Evolutionary conservation across 2,888 invertebrate genomes (phyloP), one percentile per base, ranked within the genome.

Genomic region (Synergus umbraculus): DNA sequence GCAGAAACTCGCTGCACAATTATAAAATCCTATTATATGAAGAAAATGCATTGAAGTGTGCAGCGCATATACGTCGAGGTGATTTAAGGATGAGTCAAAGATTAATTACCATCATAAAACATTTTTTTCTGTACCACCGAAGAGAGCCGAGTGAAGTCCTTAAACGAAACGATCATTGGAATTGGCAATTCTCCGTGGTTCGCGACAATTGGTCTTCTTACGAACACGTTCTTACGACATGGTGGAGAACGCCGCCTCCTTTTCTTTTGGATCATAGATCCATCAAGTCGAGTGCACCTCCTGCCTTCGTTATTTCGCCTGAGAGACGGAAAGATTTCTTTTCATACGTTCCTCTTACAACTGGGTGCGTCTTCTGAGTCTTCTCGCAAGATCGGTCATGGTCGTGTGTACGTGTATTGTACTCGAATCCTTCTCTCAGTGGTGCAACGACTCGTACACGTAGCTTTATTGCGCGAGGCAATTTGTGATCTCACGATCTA

Each of bases 221-320:
- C 43, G 46, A 67, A 22, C 18, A 67, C 22, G 44, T 46, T 67
- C 22, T 67, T 69, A 43, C 18, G 66, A 66, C 15, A 63, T 18
- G 63, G 13, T 63, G 29, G 41, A 66, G 66, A 66, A 66, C 41
- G 43, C n/a, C 15, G 66, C 22, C 69, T 69, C 15, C 46, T 69
- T 46, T 69, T 69, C 69, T 69, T 69, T 69, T 13, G 46, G 29
- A 49, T 49, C 69, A 49, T 49, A 69, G 46, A 69, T 67, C 67
- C 67, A 67, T 67, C 67, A 67, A 67, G 44, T 46, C 44, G 46
- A 67, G 67, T 46, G 67, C 66, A 66, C 66, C 66, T 22, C 66
- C 66, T 46, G 44, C 44, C 67, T 67, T 67, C 44, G 22, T 67
- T 67, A 67, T 69, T 69, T 69, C 46, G 46, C 29, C 49, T 37